Base-by-base conservation (phyloP, 1,140 invertebrate species). In the Octopus bimaculoides region DNA sequence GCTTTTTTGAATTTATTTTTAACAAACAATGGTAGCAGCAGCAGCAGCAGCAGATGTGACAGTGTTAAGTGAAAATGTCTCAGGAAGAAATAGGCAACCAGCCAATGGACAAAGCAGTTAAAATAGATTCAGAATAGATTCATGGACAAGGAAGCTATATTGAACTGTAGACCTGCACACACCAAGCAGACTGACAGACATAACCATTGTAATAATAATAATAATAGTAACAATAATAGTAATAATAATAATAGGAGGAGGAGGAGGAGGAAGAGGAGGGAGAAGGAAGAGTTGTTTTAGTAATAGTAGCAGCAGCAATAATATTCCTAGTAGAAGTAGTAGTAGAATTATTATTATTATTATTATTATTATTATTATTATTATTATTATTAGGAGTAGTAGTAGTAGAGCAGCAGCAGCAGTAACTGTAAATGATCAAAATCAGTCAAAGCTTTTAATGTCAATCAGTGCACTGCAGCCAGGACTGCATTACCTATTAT, bases 161-260 rank as follows among this genome's bases (percentile, higher is more conserved):
- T 14, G 8, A 52, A 75, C 74, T 41, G 74, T 52, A 41, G 74
- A 75, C 74, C 74, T 75, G 74, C 74, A 75, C 74, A 75, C 41
- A 75, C 74, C 74, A 75, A 75, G 74, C 26, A 75, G 20, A 75
- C 52, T 52, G 26, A 75, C 20, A n/a, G 66, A 12, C 14, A 71
- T 71, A 14, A 71, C 14, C 66, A 71, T 71, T 14, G 66, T 71
- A 17, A 71, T 9, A 71, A 71, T 71, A 71, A 20, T 71, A 9
- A 71, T 6, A 61, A 17, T 61, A 61, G 4, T 61, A 61, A 17
- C 20, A 17, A 71, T 9, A 71, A 71, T 71, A 71, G 6, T 71
- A 9, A 71, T 6, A 61, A 17, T 61, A 61, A 17, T 61, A 61
- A 17, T 61, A 61, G 17, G 1, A 61, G 56, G 9, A 71, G 66